Base-by-base conservation (phyloP, 2,797 vertebrate species). In the Notolabrus celidotus region DNA sequence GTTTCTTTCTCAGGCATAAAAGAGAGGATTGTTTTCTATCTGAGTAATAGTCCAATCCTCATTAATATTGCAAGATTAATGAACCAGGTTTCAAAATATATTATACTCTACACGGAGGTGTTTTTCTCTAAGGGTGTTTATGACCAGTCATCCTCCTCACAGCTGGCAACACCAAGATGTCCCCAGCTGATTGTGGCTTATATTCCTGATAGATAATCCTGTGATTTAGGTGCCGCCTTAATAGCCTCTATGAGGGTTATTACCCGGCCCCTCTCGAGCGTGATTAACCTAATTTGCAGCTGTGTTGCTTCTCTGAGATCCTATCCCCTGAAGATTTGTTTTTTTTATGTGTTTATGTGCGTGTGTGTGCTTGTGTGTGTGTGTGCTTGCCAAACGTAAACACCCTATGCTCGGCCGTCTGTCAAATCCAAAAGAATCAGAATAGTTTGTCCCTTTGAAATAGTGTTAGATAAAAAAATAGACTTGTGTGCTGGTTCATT, bases 261-360 rank as follows among this genome's bases (percentile, higher is more conserved):
- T 94, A 86, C 87, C 65, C 83, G 84, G 87, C 79, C 89, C 92
- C 91, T 92, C 91, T 82, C 82, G 90, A 92, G 91, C 81, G 20
- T 86, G 82, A 90, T 91, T 92, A 91, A 86, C 89, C 92, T 90
- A 88, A 92, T 92, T 92, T 92, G 83, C 79, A 81, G 82, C 74
- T 91, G 82, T 77, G 86, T 89, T 90, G 84, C 87, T 54, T 92
- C 90, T 85, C 84, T 67, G 62, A 88, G 88, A 86, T 84, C 76
- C 65, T 72, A 62, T 84, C 77, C 90, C 87, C 86, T 50, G 65
- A 88, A 88, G 90, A 74, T 29, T 50, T 52, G 47, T 52, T 36
- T 34, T 29, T 55, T 27, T 54, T 15, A 29, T 47, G 25, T 55
- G 23, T 29, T 31, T 53, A 62, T 42, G 34, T 57, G 57, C 20